phyloP scores from a whole-genome alignment of 2,888 invertebrate species.

The Himalopsyche anomala region DNA sequence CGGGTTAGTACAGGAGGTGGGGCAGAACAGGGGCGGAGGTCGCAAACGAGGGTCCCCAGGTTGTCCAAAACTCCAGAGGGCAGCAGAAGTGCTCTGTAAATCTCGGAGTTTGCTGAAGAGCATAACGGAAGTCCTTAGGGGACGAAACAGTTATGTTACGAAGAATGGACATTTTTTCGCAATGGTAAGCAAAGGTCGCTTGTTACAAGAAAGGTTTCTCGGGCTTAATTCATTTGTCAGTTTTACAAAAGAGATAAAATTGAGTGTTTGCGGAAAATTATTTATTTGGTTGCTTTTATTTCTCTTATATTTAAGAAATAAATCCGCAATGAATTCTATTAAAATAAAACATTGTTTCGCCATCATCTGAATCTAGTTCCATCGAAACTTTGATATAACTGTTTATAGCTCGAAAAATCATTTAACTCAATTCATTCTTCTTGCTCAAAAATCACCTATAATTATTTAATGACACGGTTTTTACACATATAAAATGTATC shows the following conservation, averaged over 20 bases:
- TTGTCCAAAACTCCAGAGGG: constrained; percentile 34
- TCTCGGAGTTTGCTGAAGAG: constrained; percentile 30
- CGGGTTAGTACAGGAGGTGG: background rate
- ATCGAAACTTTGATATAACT: too few species aligned
- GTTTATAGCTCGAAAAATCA: too few species aligned
- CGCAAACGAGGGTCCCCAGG: constrained; percentile 34
- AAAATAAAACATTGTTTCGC: too few species aligned
- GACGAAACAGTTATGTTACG: constrained; percentile 26
- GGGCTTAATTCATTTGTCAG: constrained; percentile 23
- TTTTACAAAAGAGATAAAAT: background rate
- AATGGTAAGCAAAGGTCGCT: constrained; percentile 28
- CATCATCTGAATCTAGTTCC: too few species aligned
- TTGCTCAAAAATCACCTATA: too few species aligned
- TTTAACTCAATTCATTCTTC: too few species aligned
- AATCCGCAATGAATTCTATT: too few species aligned
- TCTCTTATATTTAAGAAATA: too few species aligned
- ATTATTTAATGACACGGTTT: too few species aligned
- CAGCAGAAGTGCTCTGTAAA: constrained; percentile 34
- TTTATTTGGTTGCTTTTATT: background rate
- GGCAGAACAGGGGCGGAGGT: constrained; percentile 7
- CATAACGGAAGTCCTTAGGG: constrained; percentile 27
- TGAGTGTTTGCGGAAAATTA: background rate
- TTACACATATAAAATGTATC: too few species aligned
- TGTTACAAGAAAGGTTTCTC: background rate
- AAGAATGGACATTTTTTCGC: constrained; percentile 26